Conservation (phyloP, 2,888 invertebrate genomes). For the Ametastegia equiseti region DNA sequence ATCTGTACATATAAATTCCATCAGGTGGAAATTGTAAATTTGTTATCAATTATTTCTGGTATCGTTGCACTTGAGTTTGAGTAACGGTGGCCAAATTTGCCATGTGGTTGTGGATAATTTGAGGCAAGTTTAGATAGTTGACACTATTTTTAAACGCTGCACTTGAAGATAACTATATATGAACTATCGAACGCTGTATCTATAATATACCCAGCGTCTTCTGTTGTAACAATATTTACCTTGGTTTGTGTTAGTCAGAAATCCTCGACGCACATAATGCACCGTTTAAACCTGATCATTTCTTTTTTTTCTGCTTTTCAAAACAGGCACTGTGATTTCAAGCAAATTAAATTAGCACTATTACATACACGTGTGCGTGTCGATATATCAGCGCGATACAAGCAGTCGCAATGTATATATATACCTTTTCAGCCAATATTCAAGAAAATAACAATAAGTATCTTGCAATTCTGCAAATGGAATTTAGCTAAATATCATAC, state of each 20-base stretch:
- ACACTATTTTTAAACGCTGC: constrained; percentile 23
- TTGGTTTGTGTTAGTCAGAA: constrained; percentile 45
- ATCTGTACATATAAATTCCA: no score
- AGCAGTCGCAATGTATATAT: not conserved
- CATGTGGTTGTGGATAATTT: not conserved
- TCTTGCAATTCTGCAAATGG: no score
- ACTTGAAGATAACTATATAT: constrained; percentile 11
- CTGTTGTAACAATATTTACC: constrained; percentile 45
- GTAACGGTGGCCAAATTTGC: not conserved
- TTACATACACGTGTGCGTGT: not conserved
- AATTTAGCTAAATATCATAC: no score
- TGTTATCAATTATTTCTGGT: no score
- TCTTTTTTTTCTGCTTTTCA: not conserved
- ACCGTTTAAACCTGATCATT: constrained; percentile 48
- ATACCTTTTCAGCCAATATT: not conserved
- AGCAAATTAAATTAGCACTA: constrained; percentile 49
- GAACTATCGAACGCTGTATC: not conserved
- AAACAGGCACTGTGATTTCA: constrained; percentile 47
- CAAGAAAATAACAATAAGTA: no score
- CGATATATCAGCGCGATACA: constrained; percentile 29
- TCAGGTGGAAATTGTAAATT: not conserved
- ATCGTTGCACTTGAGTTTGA: not conserved
- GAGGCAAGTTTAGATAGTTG: not conserved
- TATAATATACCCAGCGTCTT: no score
- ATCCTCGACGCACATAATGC: constrained; percentile 38